A percentile compares a stretch with the other conserved stretches of the same genome.
Evolutionary conservation across 2,113 vertebrate genomes (phyloP).

Genomic region (Xiphophorus maculatus): DNA sequence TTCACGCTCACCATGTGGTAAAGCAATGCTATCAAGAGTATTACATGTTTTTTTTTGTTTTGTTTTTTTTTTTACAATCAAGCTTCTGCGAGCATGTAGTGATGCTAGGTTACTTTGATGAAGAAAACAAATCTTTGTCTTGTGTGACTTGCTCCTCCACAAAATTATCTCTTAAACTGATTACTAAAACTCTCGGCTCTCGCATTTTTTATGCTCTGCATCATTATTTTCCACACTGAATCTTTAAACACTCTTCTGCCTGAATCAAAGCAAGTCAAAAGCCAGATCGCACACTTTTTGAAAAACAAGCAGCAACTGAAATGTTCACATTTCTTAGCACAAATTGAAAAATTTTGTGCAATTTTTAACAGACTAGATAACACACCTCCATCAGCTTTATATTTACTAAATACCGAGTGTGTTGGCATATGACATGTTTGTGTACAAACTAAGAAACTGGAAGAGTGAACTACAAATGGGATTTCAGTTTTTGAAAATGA

Average conservation of each 20-base stretch:
- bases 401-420: constrained; percentile 44
- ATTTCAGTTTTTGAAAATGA: background rate
- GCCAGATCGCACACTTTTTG: no score
- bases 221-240: background rate
- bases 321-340: background rate
- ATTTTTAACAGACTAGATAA: constrained; percentile 9
- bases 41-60: background rate
- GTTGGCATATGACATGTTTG: constrained; percentile 3
- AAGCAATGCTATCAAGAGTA: background rate
- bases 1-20: background rate
- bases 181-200: background rate
- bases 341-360: background rate
- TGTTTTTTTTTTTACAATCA: background rate
- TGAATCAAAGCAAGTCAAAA: background rate
- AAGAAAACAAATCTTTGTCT: no score
- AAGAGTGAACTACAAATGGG: background rate
- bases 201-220: background rate
- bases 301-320: background rate
- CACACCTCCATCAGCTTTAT: constrained; percentile 7
- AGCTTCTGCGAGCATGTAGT: background rate
- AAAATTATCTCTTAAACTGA: background rate
- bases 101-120: background rate
- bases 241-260: background rate
- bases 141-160: no score
- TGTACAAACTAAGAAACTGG: background rate